Conservation (phyloP, 1,140 invertebrate genomes). For the Chymomyza costata region DNA sequence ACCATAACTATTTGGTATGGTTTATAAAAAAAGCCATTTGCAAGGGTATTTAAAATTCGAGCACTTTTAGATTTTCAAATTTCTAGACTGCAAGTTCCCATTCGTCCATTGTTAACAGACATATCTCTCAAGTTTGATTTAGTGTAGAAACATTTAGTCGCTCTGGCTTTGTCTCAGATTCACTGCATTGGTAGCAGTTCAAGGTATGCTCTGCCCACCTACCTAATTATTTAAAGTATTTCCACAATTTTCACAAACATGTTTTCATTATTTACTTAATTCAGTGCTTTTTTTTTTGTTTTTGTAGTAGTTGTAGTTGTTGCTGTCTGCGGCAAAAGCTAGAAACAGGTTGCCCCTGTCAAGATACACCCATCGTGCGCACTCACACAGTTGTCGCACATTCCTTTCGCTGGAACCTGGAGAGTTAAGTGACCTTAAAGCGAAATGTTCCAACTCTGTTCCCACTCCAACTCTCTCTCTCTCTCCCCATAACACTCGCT, state of each 20-base stretch:
- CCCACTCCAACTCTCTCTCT: neutral
- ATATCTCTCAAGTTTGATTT: too few species aligned
- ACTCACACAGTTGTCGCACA: slow-evolving; percentile 35
- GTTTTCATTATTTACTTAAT: slow-evolving; percentile 71
- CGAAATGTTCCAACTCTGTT: slow-evolving; percentile 41
- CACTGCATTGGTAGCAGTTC: neutral
- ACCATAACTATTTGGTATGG: too few species aligned
- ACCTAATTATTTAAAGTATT: slow-evolving; percentile 72
- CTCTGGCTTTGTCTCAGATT: neutral
- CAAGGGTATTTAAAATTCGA: too few species aligned
- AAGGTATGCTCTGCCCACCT: slow-evolving; percentile 61
- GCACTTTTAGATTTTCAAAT: too few species aligned
- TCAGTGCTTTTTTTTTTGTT: slow-evolving; percentile 65
- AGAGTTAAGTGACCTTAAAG: slow-evolving; percentile 72
- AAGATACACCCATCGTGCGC: slow-evolving; percentile 50
- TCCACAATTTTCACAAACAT: slow-evolving; percentile 70
- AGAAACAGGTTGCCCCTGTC: slow-evolving; percentile 58
- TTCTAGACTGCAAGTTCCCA: too few species aligned
- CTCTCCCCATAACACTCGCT: neutral
- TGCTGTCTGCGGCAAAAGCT: slow-evolving; percentile 41
- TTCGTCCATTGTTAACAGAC: too few species aligned
- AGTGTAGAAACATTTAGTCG: too few species aligned
- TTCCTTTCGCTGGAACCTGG: slow-evolving; percentile 65
- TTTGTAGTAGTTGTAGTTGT: too few species aligned
- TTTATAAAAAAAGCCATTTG: too few species aligned